Conservation (phyloP, 2,888 invertebrate species). For the Lepidochrysops patricia region DNA sequence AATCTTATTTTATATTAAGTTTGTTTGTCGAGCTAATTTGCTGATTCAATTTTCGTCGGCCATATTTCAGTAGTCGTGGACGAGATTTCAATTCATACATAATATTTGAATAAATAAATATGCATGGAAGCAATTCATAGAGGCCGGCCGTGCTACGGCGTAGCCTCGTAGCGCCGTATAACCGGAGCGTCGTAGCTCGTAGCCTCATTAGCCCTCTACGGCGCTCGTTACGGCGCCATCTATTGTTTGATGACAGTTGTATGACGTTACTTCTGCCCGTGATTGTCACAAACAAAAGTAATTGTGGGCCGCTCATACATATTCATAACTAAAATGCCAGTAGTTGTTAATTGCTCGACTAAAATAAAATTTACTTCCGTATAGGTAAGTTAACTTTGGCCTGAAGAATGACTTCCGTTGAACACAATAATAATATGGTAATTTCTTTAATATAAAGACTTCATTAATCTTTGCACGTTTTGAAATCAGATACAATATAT, state of each 20-base stretch:
- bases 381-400: too few relatives aligned
- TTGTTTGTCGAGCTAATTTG: conserved; percentile 53
- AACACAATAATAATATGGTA: too few relatives aligned
- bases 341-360: not conserved
- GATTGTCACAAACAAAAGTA: conserved; percentile 5
- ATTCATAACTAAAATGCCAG: not conserved
- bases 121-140: conserved; percentile 74
- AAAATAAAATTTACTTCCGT: not conserved
- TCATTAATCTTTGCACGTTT: too few relatives aligned
- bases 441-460: too few relatives aligned
- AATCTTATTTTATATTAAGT: conserved; percentile 32
- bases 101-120: conserved; percentile 74
- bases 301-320: not conserved
- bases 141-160: conserved; percentile 57
- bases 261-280: conserved; percentile 4
- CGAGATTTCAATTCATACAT: conserved; percentile 72
- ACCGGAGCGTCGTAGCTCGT: too few relatives aligned
- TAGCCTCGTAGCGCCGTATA: conserved; percentile 58
- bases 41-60: conserved; percentile 60
- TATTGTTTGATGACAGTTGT: conserved; percentile 32
- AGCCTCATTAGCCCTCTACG: conserved; percentile 66
- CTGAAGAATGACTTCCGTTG: too few relatives aligned
- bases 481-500: too few relatives aligned
- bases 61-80: conserved; percentile 64
- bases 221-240: conserved; percentile 38